A percentile compares a stretch with the other conserved stretches of the same genome.
Conservation (phyloP, 2,888 invertebrate genomes). For the Acrobasis repandana region DNA sequence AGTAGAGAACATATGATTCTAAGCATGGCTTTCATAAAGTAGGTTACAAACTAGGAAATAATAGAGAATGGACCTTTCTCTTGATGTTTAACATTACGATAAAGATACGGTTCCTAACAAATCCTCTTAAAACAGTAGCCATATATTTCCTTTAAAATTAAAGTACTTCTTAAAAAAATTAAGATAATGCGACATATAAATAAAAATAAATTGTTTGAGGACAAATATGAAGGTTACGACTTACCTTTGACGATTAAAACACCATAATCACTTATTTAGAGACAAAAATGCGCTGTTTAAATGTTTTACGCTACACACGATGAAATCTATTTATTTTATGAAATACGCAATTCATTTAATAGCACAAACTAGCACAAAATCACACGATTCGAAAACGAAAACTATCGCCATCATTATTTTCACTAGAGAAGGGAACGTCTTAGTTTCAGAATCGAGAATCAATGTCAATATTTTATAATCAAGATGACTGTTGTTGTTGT, state of each 20-base stretch:
- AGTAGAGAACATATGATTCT: slow-evolving; percentile 26
- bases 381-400: slow-evolving; percentile 4
- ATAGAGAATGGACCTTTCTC: slow-evolving; percentile 58
- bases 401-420: slow-evolving; percentile 14
- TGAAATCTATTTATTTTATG: not conserved
- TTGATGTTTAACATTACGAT: slow-evolving; percentile 37
- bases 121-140: not conserved
- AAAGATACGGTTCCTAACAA: not conserved
- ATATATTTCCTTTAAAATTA: not conserved
- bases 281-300: slow-evolving; percentile 21
- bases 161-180: not conserved
- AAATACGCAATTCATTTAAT: slow-evolving; percentile 19
- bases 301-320: not conserved
- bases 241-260: slow-evolving; percentile 47
- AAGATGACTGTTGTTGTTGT: not conserved
- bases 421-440: not conserved
- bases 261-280: slow-evolving; percentile 48
- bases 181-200: slow-evolving; percentile 31
- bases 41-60: slow-evolving; percentile 54
- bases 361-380: slow-evolving; percentile 18
- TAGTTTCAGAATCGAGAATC: not conserved
- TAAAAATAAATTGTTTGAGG: slow-evolving; percentile 48
- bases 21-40: slow-evolving; percentile 42
- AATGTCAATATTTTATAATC: not conserved
- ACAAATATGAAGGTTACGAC: slow-evolving; percentile 61